These are phyloP conservation scores for Paguma larvata DNA, from an alignment of 2,797 vertebrate genomes.

Conservation along the genomic window DNA sequence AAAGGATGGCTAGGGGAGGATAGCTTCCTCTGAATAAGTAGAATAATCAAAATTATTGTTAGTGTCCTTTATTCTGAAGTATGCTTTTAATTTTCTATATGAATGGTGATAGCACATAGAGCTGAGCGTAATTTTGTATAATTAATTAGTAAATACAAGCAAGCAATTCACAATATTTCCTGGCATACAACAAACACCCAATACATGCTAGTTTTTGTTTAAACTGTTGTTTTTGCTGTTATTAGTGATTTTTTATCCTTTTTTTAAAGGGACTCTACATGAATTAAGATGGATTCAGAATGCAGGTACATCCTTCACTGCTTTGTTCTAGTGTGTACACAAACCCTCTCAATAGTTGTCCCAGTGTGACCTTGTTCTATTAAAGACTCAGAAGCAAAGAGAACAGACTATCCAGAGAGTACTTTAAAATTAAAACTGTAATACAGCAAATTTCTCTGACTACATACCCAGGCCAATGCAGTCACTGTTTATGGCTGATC, in stretches of 20 bases:
- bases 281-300: not conserved
- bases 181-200: not conserved
- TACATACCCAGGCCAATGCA: not conserved
- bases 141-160: not conserved
- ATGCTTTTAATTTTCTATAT: not conserved
- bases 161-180: not conserved
- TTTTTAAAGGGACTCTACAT: not conserved
- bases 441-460: not conserved
- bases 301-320: not conserved
- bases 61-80: not conserved
- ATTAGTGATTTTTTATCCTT: not conserved
- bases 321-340: not conserved
- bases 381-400: not conserved
- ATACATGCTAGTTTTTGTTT: not conserved
- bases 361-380: not conserved
- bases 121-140: not conserved
- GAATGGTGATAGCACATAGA: not conserved
- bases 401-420: not conserved
- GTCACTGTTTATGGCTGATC: not conserved
- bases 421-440: not conserved
- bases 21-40: not conserved
- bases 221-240: not conserved
- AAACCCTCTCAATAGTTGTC: not conserved
- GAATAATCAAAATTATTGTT: not conserved
- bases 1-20: too few species aligned